phyloP scores from a whole-genome alignment of 2,888 invertebrate species.

The Phortica magna region DNA sequence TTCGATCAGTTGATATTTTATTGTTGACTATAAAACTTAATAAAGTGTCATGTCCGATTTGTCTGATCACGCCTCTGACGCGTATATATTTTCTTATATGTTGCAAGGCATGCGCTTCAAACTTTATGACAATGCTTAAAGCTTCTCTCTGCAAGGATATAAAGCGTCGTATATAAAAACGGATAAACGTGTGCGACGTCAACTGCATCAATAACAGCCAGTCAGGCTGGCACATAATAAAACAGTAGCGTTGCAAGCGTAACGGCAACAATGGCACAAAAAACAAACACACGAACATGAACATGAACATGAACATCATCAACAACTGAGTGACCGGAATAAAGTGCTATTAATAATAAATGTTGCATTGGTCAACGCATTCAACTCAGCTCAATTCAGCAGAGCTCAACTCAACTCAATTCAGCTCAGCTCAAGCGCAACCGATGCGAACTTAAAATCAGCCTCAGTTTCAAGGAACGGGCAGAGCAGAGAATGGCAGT shows the following conservation, averaged over 20 bases:
- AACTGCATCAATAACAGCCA: slow-evolving; percentile 48
- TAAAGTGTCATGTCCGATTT: too few relatives aligned
- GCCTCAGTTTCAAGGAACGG: slow-evolving; percentile 57
- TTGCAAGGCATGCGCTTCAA: too few relatives aligned
- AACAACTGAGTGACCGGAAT: slow-evolving; percentile 61
- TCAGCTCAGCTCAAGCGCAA: slow-evolving; percentile 33
- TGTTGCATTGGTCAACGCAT: slow-evolving; percentile 57
- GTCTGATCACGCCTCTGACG: too few relatives aligned
- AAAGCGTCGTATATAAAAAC: background rate
- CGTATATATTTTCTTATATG: too few relatives aligned
- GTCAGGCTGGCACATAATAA: slow-evolving; percentile 41
- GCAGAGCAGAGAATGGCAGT: too few relatives aligned
- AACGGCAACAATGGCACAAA: slow-evolving; percentile 41
- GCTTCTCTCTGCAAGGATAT: background rate
- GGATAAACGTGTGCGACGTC: background rate
- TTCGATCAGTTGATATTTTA: too few relatives aligned
- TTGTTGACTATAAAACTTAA: too few relatives aligned
- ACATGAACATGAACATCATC: slow-evolving; percentile 3
- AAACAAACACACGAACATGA: slow-evolving; percentile 24
- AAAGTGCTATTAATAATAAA: slow-evolving; percentile 72
- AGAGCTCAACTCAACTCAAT: slow-evolving; percentile 37
- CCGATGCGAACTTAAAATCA: slow-evolving; percentile 34
- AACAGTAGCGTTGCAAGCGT: slow-evolving; percentile 29
- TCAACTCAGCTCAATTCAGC: slow-evolving; percentile 28
- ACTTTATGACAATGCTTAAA: too few relatives aligned